Base-by-base conservation (phyloP, 2,797 vertebrate genomes). In the Sebastes trivittatus region DNA sequence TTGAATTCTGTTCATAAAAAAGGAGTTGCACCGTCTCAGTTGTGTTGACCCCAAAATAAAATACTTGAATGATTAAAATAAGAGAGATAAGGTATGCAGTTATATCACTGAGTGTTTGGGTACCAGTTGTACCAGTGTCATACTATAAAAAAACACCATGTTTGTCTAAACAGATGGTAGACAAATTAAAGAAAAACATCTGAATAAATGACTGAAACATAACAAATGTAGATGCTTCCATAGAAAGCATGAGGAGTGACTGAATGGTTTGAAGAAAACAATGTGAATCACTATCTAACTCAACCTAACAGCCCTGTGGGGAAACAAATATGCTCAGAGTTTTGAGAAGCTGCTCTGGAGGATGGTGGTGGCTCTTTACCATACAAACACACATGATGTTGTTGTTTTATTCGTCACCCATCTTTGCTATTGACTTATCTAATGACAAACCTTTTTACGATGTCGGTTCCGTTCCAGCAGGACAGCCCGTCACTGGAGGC, bases 401-500 rank as follows among this genome's bases (percentile, higher is more conserved):
- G 32, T 22, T 25, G 25, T 18, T 76, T 66, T 49, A 27, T 54
- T 23, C 29, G 10, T 52, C 49, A 7, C 29, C 2, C 11, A 22
- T 61, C 14, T 64, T 38, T 30, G 20, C 56, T 29, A 58, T 14
- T 27, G 7, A 55, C 3, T 20, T 16, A 2, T 76, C 70, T 60
- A 42, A 64, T 77, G 71, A 88, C 84, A 38, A 94, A 98, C 97
- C 97, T 98, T 92, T 93, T 95, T 0, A 96, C 93, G 0, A 96
- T 22, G 38, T 95, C 94, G 4, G 95, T 96, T 84, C 97, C 97
- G 0, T 97, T 96, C 97, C 97, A 98, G 82, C 97, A 98, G 0
- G 93, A 92, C 18, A 85, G 67, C 3, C 96, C 96, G 0, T 96
- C 95, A 0, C 87, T 87, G 5, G 96, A 95, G 1, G 96, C 96